A percentile compares a stretch with the other conserved stretches of the same genome.
phyloP scores from a whole-genome alignment of 2,888 invertebrate genomes.

The Colostygia pectinataria region DNA sequence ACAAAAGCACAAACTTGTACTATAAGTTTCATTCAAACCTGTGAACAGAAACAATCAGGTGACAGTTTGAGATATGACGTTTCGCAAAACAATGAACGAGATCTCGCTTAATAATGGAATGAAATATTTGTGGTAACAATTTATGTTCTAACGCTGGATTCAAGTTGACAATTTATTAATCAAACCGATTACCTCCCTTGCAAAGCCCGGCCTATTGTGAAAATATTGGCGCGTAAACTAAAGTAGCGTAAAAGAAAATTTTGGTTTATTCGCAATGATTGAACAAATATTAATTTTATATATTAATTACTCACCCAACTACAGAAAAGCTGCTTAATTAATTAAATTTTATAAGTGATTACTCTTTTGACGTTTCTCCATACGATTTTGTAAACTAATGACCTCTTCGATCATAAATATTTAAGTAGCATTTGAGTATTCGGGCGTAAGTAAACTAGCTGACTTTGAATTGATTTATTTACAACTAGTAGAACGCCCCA shows the following conservation, averaged over 20 bases:
- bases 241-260: neutral
- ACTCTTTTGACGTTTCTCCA: too few relatives aligned
- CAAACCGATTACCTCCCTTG: slow-evolving; percentile 81
- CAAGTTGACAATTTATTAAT: slow-evolving; percentile 84
- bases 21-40: slow-evolving; percentile 53
- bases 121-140: slow-evolving; percentile 82
- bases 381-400: too few relatives aligned
- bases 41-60: slow-evolving; percentile 74
- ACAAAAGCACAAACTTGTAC: slow-evolving; percentile 26
- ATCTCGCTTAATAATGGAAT: slow-evolving; percentile 75
- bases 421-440: too few relatives aligned
- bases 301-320: too few relatives aligned
- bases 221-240: slow-evolving; percentile 53
- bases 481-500: too few relatives aligned
- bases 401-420: too few relatives aligned
- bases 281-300: too few relatives aligned
- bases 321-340: too few relatives aligned
- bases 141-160: slow-evolving; percentile 81
- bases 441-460: too few relatives aligned
- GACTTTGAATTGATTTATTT: too few relatives aligned
- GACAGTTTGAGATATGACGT: slow-evolving; percentile 79
- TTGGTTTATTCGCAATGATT: neutral
- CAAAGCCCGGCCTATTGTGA: slow-evolving; percentile 76
- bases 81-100: slow-evolving; percentile 80
- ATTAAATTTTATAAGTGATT: too few relatives aligned